Evolutionary conservation across 1,140 invertebrate species (phyloP).

Genomic region (Paramacrobiotus metropolitanus): DNA sequence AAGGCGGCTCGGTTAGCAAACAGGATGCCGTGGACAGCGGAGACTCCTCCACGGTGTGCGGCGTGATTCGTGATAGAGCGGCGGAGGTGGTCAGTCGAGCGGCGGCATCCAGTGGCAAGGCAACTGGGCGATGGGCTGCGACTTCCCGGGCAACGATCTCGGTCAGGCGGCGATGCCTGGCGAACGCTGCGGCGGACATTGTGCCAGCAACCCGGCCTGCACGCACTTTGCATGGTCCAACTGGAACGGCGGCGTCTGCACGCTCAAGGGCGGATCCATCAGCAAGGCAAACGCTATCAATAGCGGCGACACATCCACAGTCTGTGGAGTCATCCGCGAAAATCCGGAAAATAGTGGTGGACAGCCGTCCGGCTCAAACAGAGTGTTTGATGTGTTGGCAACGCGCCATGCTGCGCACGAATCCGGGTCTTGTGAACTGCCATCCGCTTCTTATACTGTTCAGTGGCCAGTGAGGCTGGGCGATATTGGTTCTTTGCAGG

Average conservation of each 20-base stretch:
- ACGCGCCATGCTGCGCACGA: background rate
- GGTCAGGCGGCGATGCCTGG: background rate
- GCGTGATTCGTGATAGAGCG: too few species aligned
- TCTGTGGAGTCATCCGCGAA: constrained; percentile 8
- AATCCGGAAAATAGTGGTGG: too few species aligned
- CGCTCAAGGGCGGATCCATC: constrained; percentile 4
- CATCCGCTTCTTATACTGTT: background rate
- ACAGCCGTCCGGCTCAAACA: too few species aligned
- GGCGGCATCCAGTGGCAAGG: background rate
- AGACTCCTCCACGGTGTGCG: too few species aligned
- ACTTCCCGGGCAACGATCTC: background rate
- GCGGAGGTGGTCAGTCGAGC: too few species aligned
- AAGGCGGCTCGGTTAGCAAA: too few species aligned
- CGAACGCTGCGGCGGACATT: constrained; percentile 3
- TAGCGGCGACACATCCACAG: background rate
- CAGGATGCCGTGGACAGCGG: too few species aligned
- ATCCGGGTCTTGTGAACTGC: background rate
- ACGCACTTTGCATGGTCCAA: constrained; percentile 9
- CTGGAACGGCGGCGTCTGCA: constrained; percentile 5
- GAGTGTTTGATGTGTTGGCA: too few species aligned
- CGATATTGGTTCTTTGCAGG: background rate
- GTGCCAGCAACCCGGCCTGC: constrained; percentile 7
- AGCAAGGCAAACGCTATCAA: background rate
- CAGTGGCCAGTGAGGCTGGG: background rate
- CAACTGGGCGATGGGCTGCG: background rate